These are phyloP conservation scores for Alviniconcha marisindica DNA, from an alignment of 1,140 invertebrate genomes.

Conservation along the genomic window DNA sequence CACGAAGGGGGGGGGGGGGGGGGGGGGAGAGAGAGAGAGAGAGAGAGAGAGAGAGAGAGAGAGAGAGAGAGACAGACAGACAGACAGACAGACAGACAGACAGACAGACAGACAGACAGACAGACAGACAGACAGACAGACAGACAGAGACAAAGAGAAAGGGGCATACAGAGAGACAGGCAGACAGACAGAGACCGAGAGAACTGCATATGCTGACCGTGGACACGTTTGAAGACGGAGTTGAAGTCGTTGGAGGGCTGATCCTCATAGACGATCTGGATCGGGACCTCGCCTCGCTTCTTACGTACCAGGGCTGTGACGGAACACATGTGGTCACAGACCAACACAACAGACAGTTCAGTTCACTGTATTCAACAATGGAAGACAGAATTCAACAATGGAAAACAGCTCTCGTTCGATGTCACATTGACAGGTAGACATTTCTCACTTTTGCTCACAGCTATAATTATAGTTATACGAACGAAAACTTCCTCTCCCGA, in stretches of 20 bases:
- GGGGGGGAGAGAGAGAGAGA: background rate
- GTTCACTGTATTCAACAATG: too few species aligned
- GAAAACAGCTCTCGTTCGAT: too few species aligned
- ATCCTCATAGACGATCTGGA: background rate
- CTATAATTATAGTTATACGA: too few species aligned
- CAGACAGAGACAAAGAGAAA: background rate
- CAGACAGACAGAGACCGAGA: background rate
- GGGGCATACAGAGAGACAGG: background rate
- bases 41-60: slow-evolving; percentile 15
- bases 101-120: background rate
- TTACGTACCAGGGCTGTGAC: background rate
- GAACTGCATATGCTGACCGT: too few species aligned
- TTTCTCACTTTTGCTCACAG: too few species aligned
- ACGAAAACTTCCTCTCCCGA: too few species aligned
- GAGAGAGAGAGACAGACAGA: background rate
- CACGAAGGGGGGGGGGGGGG: too few species aligned
- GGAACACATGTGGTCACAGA: too few species aligned
- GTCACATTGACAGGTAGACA: too few species aligned
- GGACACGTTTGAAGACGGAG: background rate
- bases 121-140: background rate
- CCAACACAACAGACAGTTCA: too few species aligned
- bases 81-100: background rate
- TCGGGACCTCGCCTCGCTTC: background rate
- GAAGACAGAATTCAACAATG: too few species aligned
- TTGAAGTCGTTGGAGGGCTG: background rate